Base-by-base conservation (phyloP, 2,797 vertebrate genomes). In the Enteromius radiatus region DNA sequence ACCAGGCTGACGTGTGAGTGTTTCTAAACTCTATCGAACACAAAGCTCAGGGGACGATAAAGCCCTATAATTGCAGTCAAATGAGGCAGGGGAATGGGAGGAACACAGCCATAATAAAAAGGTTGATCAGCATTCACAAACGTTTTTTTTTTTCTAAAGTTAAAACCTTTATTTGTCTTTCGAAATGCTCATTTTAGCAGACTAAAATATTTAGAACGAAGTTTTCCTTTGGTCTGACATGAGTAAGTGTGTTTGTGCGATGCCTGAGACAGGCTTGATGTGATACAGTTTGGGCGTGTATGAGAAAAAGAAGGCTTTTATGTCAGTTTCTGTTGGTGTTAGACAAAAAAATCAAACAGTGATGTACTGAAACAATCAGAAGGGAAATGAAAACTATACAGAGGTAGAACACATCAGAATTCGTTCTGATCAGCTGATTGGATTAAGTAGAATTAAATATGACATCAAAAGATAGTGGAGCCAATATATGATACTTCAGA, bases 291-390 rank as follows among this genome's bases (percentile, higher is more conserved):
- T 21, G 65, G 64, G 68, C 54, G 33, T 69, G 68, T 61, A 54
- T 71, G 74, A 67, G 68, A 83, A 71, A 80, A 64, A 43, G 49
- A 41, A 38, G 26, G 19, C 49, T 76, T 75, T 82, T 86, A 75
- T 83, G 73, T 61, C 76, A 78, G 76, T 76, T 67, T 86, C 41
- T 74, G 56, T 82, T 73, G 41, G 9, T 31, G 2, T 87, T 68
- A 80, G 65, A 41, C 49, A 79, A 84, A 84, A 84, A 19, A 2
- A 71, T 67, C 69, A 56, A 82, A 80, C 54, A 81, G 74, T 83
- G 85, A 83, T 83, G 74, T 76, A 79, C 63, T 52, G 52, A 43
- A 79, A 81, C 63, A 82, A 80, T 84, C 79, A 85, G 81, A 85
- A 86, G 59, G 67, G 76, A 76, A 85, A 81, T 79, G 71, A 82